phyloP scores from a whole-genome alignment of 2,888 invertebrate genomes.

The Ectropis crepuscularia region DNA sequence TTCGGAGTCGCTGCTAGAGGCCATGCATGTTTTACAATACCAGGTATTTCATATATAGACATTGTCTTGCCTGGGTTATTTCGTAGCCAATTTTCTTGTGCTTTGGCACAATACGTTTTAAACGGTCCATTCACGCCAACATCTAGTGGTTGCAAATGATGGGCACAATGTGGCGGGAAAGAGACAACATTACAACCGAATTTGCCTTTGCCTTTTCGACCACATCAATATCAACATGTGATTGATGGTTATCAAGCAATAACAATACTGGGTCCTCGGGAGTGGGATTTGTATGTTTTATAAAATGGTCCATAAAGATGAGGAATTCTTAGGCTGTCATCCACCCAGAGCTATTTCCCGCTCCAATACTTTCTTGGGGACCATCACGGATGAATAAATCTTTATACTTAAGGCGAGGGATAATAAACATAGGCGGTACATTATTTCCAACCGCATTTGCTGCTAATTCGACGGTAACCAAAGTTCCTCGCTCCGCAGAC shows the following conservation, averaged over 20 bases:
- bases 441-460: constrained; percentile 7
- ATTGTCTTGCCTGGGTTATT: constrained; percentile 13
- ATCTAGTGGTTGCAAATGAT: constrained; percentile 40
- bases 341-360: constrained; percentile 13
- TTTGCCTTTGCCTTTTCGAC: constrained; percentile 1
- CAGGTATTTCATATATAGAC: constrained; percentile 8
- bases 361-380: constrained; percentile 8
- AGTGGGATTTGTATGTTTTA: constrained; percentile 16
- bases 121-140: constrained; percentile 18
- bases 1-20: not conserved
- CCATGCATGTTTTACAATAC: not conserved
- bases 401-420: constrained; percentile 6
- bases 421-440: constrained; percentile 13
- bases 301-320: constrained; percentile 16
- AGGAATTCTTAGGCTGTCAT: constrained; percentile 14
- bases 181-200: constrained; percentile 22
- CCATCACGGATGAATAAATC: constrained; percentile 8
- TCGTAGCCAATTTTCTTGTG: not conserved
- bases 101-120: not conserved
- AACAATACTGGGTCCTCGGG: constrained; percentile 8
- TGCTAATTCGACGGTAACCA: not conserved
- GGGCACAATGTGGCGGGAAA: constrained; percentile 40
- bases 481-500: constrained; percentile 4
- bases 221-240: constrained; percentile 8
- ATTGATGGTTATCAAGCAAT: constrained; percentile 18